Percentiles rank a stretch among this genome's conserved stretches.
Evolutionary conservation across 2,888 invertebrate genomes (phyloP).

Genomic region (Trimorus sp.): DNA sequence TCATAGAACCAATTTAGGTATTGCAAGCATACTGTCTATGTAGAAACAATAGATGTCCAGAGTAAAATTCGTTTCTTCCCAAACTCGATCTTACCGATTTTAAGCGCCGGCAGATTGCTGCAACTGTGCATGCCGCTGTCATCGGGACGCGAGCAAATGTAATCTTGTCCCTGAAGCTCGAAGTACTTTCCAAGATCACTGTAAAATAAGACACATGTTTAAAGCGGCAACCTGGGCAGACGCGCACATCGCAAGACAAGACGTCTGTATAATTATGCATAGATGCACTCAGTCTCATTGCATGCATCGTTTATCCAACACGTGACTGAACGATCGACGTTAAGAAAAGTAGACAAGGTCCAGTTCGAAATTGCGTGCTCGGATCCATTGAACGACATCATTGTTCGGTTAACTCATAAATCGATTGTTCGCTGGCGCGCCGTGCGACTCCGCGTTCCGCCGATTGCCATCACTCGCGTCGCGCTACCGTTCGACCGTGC

Average conservation of each 20-base stretch:
- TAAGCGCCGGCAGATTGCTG: slow-evolving; percentile 89
- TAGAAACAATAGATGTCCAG: no score
- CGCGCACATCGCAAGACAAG: slow-evolving; percentile 67
- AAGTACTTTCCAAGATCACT: slow-evolving; percentile 90
- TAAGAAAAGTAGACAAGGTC: slow-evolving; percentile 66
- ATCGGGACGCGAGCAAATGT: slow-evolving; percentile 96
- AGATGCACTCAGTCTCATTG: slow-evolving; percentile 73
- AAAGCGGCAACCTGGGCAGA: slow-evolving; percentile 10
- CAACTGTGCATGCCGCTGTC: slow-evolving; percentile 98
- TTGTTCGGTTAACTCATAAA: slow-evolving; percentile 48
- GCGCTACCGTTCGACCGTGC: no score
- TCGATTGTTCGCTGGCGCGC: slow-evolving; percentile 34
- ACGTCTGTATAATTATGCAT: slow-evolving; percentile 69
- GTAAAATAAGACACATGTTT: slow-evolving; percentile 75
- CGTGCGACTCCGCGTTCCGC: no score
- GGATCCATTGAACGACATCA: slow-evolving; percentile 60
- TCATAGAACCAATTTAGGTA: no score
- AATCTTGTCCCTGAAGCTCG: slow-evolving; percentile 95
- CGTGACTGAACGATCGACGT: slow-evolving; percentile 67
- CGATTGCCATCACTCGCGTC: no score
- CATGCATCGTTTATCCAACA: slow-evolving; percentile 73
- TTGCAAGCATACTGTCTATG: no score
- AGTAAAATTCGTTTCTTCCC: no score
- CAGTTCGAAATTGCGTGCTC: slow-evolving; percentile 66
- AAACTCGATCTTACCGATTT: slow-evolving; percentile 75